Percentiles rank a stretch among this genome's conserved stretches.
phyloP scores from a whole-genome alignment of 2,888 invertebrate genomes.

The Nemoura dubitans region DNA sequence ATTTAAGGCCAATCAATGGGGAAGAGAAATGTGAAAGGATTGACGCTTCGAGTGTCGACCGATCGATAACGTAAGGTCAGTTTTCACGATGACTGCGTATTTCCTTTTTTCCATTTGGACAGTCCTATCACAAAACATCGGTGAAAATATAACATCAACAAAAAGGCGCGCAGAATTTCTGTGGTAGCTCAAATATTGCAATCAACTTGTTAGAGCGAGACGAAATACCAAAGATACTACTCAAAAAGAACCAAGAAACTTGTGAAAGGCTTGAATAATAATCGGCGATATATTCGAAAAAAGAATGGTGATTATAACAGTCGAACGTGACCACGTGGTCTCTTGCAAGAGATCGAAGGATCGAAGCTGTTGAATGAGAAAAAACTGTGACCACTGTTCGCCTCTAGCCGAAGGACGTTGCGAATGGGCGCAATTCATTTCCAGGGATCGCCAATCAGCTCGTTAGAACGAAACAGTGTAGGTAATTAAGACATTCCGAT shows the following conservation, averaged over 20 bases:
- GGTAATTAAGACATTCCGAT: not conserved
- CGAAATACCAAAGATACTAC: conserved; percentile 29
- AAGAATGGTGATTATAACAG: not conserved
- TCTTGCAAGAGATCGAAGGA: not conserved
- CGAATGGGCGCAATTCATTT: conserved; percentile 7
- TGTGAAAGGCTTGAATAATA: conserved; percentile 24
- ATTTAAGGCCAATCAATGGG: not conserved
- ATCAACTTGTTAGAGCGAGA: conserved; percentile 27
- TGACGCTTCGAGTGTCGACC: not conserved
- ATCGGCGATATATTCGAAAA: conserved; percentile 14
- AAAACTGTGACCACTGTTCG: not conserved
- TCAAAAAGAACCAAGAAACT: conserved; percentile 20
- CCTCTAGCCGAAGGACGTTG: not conserved
- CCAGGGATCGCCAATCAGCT: not conserved
- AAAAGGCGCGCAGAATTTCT: conserved; percentile 10
- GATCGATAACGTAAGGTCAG: conserved; percentile 26
- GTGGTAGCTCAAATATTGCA: conserved; percentile 20
- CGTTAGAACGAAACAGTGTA: not conserved
- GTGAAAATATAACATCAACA: conserved; percentile 7
- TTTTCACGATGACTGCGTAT: conserved; percentile 13
- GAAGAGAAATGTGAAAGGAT: conserved; percentile 54
- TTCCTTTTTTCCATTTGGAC: conserved; percentile 8
- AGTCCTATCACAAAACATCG: not conserved
- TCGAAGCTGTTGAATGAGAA: not conserved
- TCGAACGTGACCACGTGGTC: not conserved